These are phyloP conservation scores for Melospiza melodia DNA, from an alignment of 2,113 vertebrate genomes.

Conservation along the genomic window DNA sequence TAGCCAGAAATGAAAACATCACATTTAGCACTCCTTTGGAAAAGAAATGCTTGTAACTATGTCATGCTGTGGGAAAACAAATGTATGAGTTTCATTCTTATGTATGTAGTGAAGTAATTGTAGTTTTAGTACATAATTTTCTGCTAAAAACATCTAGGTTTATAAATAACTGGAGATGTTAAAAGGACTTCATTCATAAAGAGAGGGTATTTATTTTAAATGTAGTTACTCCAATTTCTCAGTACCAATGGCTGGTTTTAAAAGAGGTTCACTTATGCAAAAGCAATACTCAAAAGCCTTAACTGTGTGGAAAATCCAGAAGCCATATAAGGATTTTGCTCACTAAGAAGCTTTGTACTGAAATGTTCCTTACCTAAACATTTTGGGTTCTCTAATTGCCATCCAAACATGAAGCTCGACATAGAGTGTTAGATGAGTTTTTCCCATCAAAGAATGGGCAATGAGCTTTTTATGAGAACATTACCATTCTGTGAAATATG, in stretches of 20 bases:
- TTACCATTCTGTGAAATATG: background rate
- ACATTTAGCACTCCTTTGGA: background rate
- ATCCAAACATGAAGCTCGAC: background rate
- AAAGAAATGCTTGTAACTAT: constrained; percentile 8
- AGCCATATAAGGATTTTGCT: constrained; percentile 20
- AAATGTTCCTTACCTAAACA: constrained; percentile 47
- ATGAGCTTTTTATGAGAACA: background rate
- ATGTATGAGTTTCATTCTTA: constrained; percentile 42
- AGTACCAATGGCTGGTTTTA: constrained; percentile 11
- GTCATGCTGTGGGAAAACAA: constrained; percentile 8
- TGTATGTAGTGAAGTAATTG: constrained; percentile 14
- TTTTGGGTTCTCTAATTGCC: constrained; percentile 47
- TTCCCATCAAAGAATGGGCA: constrained; percentile 1
- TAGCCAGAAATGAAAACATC: constrained; percentile 15
- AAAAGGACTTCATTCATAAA: constrained; percentile 63
- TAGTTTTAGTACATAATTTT: constrained; percentile 46
- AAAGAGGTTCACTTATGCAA: constrained; percentile 10
- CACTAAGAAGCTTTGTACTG: constrained; percentile 16
- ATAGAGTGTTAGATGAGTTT: background rate
- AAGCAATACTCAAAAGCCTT: constrained; percentile 42
- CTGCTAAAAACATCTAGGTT: constrained; percentile 30
- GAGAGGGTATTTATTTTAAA: constrained; percentile 45
- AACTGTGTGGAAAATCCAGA: constrained; percentile 30
- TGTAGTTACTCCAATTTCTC: constrained; percentile 55
- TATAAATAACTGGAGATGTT: constrained; percentile 53